phyloP scores from a whole-genome alignment of 2,888 invertebrate genomes.

The Steinernema carpocapsae region DNA sequence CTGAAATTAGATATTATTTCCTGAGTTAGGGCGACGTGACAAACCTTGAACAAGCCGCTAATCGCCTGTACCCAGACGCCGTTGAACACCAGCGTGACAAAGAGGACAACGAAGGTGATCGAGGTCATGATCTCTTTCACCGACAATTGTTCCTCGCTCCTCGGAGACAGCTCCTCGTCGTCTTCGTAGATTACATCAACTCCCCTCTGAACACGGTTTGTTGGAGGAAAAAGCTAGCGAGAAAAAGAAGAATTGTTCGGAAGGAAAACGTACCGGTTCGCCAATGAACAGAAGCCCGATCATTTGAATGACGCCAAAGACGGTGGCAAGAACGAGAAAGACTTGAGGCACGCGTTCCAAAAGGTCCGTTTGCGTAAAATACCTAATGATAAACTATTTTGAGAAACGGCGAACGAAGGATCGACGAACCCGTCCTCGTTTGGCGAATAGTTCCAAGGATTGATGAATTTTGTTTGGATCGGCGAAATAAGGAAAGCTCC shows the following conservation, averaged over 20 bases:
- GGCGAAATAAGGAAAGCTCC: slow-evolving; percentile 70
- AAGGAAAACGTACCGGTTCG: slow-evolving; percentile 36
- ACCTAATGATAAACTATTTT: slow-evolving; percentile 38
- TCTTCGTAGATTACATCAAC: not conserved
- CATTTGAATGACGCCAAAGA: slow-evolving; percentile 59
- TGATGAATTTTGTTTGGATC: slow-evolving; percentile 66
- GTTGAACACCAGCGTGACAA: slow-evolving; percentile 59
- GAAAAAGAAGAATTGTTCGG: not conserved
- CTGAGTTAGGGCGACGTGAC: not conserved
- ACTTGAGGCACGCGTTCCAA: slow-evolving; percentile 63
- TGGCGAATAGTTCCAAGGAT: slow-evolving; percentile 61
- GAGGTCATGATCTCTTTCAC: slow-evolving; percentile 47
- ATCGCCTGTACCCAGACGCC: slow-evolving; percentile 62
- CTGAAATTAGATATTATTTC: slow-evolving; percentile 40
- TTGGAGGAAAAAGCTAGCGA: not conserved
- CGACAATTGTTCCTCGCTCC: slow-evolving; percentile 29
- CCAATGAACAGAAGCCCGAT: slow-evolving; percentile 61
- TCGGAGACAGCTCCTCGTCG: not conserved
- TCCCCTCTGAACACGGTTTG: not conserved
- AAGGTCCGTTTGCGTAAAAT: slow-evolving; percentile 63
- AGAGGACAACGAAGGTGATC: slow-evolving; percentile 57
- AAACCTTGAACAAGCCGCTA: slow-evolving; percentile 63
- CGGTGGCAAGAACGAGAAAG: slow-evolving; percentile 59
- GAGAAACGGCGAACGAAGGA: slow-evolving; percentile 9
- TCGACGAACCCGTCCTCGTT: slow-evolving; percentile 40